Conservation (phyloP, 2,797 vertebrate species). For the Petrocephalus sullivani region DNA sequence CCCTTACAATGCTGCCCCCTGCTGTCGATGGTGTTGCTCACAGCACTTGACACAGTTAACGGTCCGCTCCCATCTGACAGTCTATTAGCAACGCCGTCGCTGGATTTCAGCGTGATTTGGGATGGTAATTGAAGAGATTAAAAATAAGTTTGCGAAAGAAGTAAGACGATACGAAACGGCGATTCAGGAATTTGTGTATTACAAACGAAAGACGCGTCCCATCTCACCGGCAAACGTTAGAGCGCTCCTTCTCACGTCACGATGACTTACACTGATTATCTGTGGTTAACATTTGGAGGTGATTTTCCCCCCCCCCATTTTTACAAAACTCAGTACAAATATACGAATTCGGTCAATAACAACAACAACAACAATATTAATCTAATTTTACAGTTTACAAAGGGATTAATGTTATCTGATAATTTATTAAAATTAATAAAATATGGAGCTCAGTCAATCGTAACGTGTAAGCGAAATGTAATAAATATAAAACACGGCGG, state of each 20-base stretch:
- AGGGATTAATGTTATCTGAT: too few relatives aligned
- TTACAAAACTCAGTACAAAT: neutral
- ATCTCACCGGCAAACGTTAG: neutral
- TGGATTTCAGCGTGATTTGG: neutral
- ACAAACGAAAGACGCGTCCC: neutral
- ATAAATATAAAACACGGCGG: neutral
- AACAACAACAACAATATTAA: too few relatives aligned
- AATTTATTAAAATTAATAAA: too few relatives aligned
- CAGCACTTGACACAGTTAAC: neutral
- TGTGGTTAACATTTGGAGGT: neutral
- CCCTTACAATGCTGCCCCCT: conserved; percentile 3
- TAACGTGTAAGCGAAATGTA: neutral
- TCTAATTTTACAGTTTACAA: too few relatives aligned
- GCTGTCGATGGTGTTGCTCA: neutral
- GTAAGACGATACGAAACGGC: neutral
- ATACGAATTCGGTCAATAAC: neutral
- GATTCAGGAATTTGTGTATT: neutral
- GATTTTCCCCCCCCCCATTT: neutral
- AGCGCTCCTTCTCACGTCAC: neutral
- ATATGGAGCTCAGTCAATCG: too few relatives aligned
- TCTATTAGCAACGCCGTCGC: neutral
- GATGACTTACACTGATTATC: neutral
- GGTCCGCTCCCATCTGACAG: neutral
- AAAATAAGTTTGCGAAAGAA: neutral
- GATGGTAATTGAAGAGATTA: neutral